Percentiles rank a stretch among this genome's conserved stretches.
Conservation (phyloP, 2,797 vertebrate genomes). For the Phalloptychus januarius region DNA sequence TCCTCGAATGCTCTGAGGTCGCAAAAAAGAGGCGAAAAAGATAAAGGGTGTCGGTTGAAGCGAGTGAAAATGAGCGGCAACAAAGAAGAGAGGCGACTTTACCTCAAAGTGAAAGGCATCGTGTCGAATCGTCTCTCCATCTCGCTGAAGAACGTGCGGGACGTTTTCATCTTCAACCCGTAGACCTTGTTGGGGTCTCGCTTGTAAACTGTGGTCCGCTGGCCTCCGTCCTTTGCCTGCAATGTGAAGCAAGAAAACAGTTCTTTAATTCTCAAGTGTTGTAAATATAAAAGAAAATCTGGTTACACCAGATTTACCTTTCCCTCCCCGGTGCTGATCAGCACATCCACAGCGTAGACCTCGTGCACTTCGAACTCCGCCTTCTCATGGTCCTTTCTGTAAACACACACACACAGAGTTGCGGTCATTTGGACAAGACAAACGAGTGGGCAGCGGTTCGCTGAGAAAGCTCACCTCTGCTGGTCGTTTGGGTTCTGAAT, state of each 20-base stretch:
- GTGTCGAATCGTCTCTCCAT: slow-evolving; percentile 95
- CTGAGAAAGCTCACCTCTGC: slow-evolving; percentile 85
- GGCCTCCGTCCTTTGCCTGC: slow-evolving; percentile 92
- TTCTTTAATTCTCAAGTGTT: neutral
- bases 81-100: neutral
- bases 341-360: slow-evolving; percentile 96
- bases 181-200: slow-evolving; percentile 97
- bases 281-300: rapidly evolving
- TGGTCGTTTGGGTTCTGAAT: slow-evolving; percentile 98
- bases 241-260: neutral
- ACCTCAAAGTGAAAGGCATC: slow-evolving; percentile 98
- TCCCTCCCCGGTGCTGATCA: slow-evolving; percentile 96
- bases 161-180: slow-evolving; percentile 98
- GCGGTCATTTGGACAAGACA: slow-evolving; percentile 2
- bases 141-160: slow-evolving; percentile 96
- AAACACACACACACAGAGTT: slow-evolving; percentile 9
- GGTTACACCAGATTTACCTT: slow-evolving; percentile 81
- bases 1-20: slow-evolving; percentile 91
- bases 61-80: neutral
- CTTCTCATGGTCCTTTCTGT: slow-evolving; percentile 98
- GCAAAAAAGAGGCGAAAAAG: neutral
- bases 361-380: slow-evolving; percentile 98
- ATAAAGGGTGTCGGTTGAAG: neutral
- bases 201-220: slow-evolving; percentile 98
- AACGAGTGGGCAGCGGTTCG: neutral